Conservation (phyloP, 2,113 vertebrate species). For the Eptesicus fuscus region DNA sequence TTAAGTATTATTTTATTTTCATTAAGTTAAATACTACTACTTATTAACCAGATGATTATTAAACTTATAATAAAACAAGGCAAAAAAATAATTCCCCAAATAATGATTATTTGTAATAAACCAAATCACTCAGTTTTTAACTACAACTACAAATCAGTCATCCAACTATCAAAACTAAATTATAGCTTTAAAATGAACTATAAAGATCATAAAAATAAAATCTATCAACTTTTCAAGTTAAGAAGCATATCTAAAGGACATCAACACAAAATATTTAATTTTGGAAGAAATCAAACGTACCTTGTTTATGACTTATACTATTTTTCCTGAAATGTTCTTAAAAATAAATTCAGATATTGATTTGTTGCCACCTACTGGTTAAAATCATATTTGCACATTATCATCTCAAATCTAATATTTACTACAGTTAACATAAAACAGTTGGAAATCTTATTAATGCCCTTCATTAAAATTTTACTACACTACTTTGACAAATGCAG, state of each 20-base stretch:
- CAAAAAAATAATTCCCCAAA: neutral
- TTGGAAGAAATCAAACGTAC: neutral
- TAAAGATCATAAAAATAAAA: conserved; percentile 18
- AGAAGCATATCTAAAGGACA: neutral
- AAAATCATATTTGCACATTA: conserved; percentile 35
- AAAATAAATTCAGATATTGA: conserved; percentile 35
- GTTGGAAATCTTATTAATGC: neutral
- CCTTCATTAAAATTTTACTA: conserved; percentile 32
- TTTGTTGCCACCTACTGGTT: conserved; percentile 72
- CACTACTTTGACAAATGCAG: neutral
- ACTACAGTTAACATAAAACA: neutral
- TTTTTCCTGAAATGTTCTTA: neutral
- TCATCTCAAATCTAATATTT: conserved; percentile 19
- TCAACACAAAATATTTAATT: conserved; percentile 7
- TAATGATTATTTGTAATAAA: neutral
- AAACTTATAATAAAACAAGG: neutral
- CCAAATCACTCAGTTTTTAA: neutral
- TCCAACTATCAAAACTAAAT: conserved; percentile 19
- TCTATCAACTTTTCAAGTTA: neutral
- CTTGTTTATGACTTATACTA: neutral
- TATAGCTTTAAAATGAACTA: conserved; percentile 13
- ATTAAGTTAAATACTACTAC: conserved; percentile 10
- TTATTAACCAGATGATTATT: neutral
- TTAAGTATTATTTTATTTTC: neutral
- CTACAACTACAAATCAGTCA: neutral